Evolutionary conservation across 35 echinoderm and acorn worm species (phyloP).

Genomic region (Anneissia japonica): DNA sequence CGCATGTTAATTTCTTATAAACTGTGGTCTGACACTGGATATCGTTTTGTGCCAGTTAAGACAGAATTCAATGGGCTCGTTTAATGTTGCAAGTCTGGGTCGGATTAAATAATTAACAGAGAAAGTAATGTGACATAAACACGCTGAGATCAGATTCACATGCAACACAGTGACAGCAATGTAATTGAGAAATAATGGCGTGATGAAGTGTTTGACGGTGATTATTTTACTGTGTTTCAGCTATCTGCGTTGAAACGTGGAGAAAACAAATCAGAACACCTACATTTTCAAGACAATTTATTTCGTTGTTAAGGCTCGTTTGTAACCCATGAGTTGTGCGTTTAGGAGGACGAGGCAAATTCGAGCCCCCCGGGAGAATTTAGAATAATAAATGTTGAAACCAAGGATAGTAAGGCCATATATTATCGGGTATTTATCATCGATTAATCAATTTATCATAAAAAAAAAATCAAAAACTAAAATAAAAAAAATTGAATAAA

Average conservation of each 20-base stretch:
- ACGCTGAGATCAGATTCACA: too few species aligned
- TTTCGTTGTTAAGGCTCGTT: neutral
- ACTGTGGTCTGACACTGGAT: neutral
- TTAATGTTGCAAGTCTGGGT: neutral
- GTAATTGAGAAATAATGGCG: neutral
- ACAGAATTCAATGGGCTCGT: neutral
- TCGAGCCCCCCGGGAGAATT: neutral
- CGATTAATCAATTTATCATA: neutral
- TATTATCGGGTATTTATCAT: neutral
- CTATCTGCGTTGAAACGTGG: neutral
- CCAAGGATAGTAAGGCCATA: neutral
- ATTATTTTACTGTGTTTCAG: neutral
- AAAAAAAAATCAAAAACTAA: too few species aligned
- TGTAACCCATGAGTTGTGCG: neutral
- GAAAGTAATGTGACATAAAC: neutral
- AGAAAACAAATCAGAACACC: slow-evolving; percentile 1
- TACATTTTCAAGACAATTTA: neutral
- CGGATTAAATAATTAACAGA: neutral
- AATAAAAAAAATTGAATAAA: too few species aligned
- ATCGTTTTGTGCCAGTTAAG: neutral
- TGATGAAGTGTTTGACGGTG: neutral
- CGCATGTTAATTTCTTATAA: neutral
- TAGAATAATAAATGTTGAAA: neutral
- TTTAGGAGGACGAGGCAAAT: neutral
- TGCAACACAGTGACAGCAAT: too few species aligned